Evolutionary conservation across 2,888 invertebrate species (phyloP), one percentile per base, ranked within the genome.

Genomic region (Conops quadrifasciatus): DNA sequence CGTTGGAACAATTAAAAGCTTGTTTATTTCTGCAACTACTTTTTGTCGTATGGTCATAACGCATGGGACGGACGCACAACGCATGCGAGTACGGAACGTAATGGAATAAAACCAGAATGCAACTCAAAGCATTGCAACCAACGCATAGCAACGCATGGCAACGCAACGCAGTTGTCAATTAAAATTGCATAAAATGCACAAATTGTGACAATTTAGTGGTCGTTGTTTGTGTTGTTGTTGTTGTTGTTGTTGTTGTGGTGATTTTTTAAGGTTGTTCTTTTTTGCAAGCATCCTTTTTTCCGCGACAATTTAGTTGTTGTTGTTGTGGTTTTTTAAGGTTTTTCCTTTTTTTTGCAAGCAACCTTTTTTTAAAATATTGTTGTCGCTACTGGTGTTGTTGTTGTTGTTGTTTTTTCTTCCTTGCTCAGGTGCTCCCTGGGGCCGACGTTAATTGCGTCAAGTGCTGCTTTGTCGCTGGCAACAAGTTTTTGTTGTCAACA

Each of bases 361-460:
- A n/a, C n/a, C n/a, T n/a, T n/a, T n/a, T n/a, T n/a, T n/a, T n/a
- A n/a, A n/a, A n/a, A n/a, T n/a, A n/a, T n/a, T n/a, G n/a, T n/a
- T n/a, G n/a, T n/a, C 49, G 2, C 49, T 49, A 19, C 49, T 67
- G 70, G 71, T 26, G 47, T 51, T 49, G 36, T 71, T 60, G 58
- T 72, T 69, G 67, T 43, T 53, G 21, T 26, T 21, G 43, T 24
- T 45, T 19, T 63, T 63, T 45, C 26, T n/a, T n/a, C n/a, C n/a
- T n/a, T n/a, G n/a, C 36, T 43, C 67, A 67, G 67, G 67, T 67
- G 67, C 67, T 67, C 59, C 60, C 59, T 67, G 28, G n/a, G n/a
- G 67, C 28, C 49, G 49, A 45, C 58, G 67, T 53, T 67, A 67
- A 67, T 67, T 67, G 67, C 67, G 67, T 67, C 49, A 67, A 67